Conservation (phyloP, 1,140 invertebrate species). For the Macrobrachium nipponense region DNA sequence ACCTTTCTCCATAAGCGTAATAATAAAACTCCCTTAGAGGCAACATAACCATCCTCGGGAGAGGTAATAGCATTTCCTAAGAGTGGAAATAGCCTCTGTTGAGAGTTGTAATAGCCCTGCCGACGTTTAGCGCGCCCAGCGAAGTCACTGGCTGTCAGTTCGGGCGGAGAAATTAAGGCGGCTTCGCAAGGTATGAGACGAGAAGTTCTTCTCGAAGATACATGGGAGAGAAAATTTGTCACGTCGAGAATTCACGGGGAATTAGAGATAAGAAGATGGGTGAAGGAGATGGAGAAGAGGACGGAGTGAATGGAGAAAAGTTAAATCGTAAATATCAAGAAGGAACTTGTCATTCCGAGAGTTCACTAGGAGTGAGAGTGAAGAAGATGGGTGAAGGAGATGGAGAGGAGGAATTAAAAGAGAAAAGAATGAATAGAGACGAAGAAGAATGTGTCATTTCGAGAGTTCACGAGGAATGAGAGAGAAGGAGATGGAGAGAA, state of each 20-base stretch:
- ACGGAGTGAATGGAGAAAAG: neutral
- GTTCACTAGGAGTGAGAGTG: neutral
- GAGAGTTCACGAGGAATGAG: no score
- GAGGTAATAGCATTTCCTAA: no score
- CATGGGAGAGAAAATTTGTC: neutral
- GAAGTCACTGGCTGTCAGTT: no score
- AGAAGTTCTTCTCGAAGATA: neutral
- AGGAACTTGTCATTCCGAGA: neutral
- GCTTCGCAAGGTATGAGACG: neutral
- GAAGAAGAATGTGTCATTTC: neutral
- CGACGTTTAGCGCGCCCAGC: no score
- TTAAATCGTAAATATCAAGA: neutral
- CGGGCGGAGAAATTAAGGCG: neutral
- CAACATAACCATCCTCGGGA: no score
- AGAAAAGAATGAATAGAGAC: neutral
- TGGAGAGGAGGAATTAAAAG: neutral
- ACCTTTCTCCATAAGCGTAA: no score
- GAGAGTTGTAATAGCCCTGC: no score
- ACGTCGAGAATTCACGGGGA: neutral
- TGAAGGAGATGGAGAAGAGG: neutral
- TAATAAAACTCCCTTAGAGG: no score
- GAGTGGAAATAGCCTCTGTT: no score
- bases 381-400: neutral
- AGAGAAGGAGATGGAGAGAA: neutral
- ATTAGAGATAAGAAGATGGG: neutral